Evolutionary conservation across 2,888 invertebrate genomes (phyloP).

Genomic region (Clistopyga incitator): DNA sequence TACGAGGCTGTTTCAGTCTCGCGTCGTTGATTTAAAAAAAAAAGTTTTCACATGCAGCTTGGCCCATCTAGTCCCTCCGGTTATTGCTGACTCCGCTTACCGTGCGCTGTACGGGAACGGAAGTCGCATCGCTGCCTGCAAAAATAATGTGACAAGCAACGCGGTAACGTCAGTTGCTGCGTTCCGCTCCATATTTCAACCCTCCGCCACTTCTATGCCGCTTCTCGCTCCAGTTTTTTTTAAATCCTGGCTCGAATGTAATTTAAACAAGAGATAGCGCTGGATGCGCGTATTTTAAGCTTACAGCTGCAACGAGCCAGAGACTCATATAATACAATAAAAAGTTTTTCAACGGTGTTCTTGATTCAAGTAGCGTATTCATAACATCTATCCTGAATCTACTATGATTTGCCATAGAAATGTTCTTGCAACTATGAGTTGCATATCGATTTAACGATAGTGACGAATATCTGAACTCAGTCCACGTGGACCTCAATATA

Average conservation of each 20-base stretch:
- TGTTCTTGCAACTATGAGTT: too few species aligned
- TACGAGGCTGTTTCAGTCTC: conserved; percentile 33
- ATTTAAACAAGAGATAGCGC: conserved; percentile 43
- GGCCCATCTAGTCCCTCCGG: conserved; percentile 66
- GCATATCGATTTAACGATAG: too few species aligned
- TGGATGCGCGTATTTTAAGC: conserved; percentile 31
- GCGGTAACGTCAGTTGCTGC: conserved; percentile 78
- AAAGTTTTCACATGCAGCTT: conserved; percentile 27
- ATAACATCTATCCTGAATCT: too few species aligned
- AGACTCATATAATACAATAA: conserved; percentile 7
- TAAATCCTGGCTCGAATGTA: conserved; percentile 21
- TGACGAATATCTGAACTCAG: too few species aligned
- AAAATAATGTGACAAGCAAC: conserved; percentile 81
- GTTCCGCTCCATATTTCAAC: conserved; percentile 77
- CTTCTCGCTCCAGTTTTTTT: conserved; percentile 46
- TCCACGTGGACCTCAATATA: too few species aligned
- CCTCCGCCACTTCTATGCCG: conserved; percentile 65
- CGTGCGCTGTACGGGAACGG: conserved; percentile 50
- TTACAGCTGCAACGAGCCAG: conserved; percentile 14
- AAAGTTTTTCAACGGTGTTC: not conserved
- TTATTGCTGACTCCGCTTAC: conserved; percentile 79
- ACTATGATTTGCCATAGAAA: too few species aligned
- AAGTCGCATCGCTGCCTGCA: conserved; percentile 79
- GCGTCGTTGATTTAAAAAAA: conserved; percentile 48
- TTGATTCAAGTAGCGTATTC: not conserved